Evolutionary conservation across 2,888 invertebrate genomes (phyloP), one percentile per base, ranked within the genome.

Genomic region (Pachymerium ferrugineum): DNA sequence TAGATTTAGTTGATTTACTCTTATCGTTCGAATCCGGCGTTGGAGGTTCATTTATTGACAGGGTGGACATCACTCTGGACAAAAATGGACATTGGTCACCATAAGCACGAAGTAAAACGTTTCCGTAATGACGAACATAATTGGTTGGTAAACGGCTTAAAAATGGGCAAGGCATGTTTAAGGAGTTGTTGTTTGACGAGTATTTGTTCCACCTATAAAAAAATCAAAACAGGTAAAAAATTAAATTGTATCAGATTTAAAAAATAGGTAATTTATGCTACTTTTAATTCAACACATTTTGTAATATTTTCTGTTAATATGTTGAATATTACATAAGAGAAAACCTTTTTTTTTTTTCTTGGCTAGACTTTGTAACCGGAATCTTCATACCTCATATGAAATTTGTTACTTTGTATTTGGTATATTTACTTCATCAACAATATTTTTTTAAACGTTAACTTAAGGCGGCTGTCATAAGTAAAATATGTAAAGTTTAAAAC

Each of bases 101-200:
- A 82, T 92, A 94, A 78, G 88, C 89, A 83, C 91, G 91, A 79
- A 92, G 83, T 78, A 94, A 84, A 73, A 86, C 86, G 54, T 89
- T 85, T 69, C 90, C 90, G 85, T 94, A 92, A 83, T 92, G 93
- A 78, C 91, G 89, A 77, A 94, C 87, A 84, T 90, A 94, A 80
- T 88, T 88, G 77, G 89, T 86, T 80, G 90, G 91, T 76, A 94
- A 85, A 77, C 90, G 89, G 79, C 90, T 90, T 80, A 94, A 84
- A 84, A 94, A 94, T 77, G 94, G 94, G 83, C 94, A 94, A 81
- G 93, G 90, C 93, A 94, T 93, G 19, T 71, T 74, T 16, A 35
- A 16, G n/a, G 35, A 74, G 19, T 16, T 25, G 14, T 14, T 16
- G n/a, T n/a, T n/a, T 16, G 31, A 69, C 16, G 29, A 30, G 12